Percentiles rank a stretch among this genome's conserved stretches.
Evolutionary conservation across 2,113 vertebrate species (phyloP).

Genomic region (Tragelaphus scriptus): DNA sequence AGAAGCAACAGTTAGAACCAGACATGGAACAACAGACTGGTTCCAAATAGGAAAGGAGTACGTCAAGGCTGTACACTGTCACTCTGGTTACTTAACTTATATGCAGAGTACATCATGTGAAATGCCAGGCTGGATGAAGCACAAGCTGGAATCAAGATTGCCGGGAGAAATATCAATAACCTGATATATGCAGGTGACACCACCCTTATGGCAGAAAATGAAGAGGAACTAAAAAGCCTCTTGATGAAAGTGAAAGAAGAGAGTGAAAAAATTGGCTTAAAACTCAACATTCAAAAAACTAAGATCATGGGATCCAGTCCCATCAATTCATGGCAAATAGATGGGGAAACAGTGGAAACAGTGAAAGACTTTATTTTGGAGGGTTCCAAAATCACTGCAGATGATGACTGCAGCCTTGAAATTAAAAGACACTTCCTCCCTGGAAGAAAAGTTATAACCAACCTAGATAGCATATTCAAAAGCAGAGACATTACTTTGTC

Average conservation of each 20-base stretch:
- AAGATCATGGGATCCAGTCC: neutral
- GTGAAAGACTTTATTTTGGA: neutral
- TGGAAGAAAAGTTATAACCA: neutral
- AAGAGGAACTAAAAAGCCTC: neutral
- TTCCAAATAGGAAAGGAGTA: neutral
- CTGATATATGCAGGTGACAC: neutral
- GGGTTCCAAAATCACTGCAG: neutral
- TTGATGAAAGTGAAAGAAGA: neutral
- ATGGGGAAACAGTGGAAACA: neutral
- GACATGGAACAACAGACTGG: neutral
- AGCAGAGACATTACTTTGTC: neutral
- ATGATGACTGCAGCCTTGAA: neutral
- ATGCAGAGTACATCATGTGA: neutral
- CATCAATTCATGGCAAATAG: neutral
- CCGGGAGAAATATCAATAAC: neutral
- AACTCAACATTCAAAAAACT: neutral
- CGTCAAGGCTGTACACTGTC: neutral
- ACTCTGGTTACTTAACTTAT: neutral
- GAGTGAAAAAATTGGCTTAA: neutral
- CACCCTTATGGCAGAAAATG: neutral
- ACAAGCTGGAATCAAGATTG: neutral
- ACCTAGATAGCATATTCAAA: neutral
- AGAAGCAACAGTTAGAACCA: neutral
- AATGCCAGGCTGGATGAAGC: neutral
- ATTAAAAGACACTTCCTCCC: neutral